Evolutionary conservation across 2,797 vertebrate species (phyloP).

Genomic region (Schizopygopsis pylzovi): DNA sequence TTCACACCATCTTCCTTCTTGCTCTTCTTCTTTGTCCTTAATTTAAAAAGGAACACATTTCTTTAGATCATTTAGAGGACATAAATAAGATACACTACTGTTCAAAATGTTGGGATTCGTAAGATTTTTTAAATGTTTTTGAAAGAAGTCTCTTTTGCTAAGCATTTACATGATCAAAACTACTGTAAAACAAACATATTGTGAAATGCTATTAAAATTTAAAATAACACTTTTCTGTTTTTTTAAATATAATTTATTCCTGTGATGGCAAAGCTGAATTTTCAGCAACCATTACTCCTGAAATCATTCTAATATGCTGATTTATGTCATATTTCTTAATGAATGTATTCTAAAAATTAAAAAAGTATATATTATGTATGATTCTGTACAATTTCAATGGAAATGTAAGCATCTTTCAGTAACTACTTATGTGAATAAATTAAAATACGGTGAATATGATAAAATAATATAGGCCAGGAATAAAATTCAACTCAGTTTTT

Average conservation of each 20-base stretch:
- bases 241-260: not conserved
- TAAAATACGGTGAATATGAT: not conserved
- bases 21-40: constrained; percentile 40
- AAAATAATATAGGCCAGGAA: not conserved
- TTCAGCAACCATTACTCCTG: not conserved
- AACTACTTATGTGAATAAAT: not conserved
- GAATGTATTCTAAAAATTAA: not conserved
- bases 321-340: not conserved
- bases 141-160: no score
- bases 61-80: not conserved
- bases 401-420: not conserved
- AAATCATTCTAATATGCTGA: not conserved
- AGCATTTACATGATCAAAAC: not conserved
- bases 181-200: not conserved
- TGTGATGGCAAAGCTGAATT: not conserved
- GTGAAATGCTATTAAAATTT: not conserved
- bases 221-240: not conserved
- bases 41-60: not conserved
- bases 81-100: not conserved
- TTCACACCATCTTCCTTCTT: not conserved
- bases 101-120: not conserved
- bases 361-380: not conserved
- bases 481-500: not conserved
- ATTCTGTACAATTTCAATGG: not conserved
- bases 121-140: no score